Evolutionary conservation across 2,113 vertebrate genomes (phyloP).

Genomic region (Takifugu bimaculatus): DNA sequence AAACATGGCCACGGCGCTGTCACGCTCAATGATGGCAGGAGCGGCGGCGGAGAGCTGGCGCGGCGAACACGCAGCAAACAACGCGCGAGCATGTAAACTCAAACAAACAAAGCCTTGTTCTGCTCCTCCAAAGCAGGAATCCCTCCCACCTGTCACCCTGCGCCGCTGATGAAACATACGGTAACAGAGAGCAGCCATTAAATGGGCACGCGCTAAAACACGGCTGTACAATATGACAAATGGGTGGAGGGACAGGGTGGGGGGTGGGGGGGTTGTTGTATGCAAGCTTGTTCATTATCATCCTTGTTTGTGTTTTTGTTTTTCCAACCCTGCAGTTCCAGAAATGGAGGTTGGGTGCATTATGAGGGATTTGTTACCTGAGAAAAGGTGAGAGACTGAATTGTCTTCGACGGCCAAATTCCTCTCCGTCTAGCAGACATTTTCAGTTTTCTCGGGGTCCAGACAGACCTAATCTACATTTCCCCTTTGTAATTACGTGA

Average conservation of each 20-base stretch:
- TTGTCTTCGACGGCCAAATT: conserved; percentile 48
- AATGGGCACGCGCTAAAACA: conserved; percentile 56
- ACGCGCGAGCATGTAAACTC: conserved; percentile 73
- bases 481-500: too few relatives aligned
- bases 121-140: conserved; percentile 66
- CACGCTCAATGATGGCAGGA: conserved; percentile 63
- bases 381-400: conserved; percentile 60
- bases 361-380: conserved; percentile 60
- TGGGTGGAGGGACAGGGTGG: conserved; percentile 31
- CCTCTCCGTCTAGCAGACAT: neutral
- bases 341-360: conserved; percentile 46
- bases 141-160: conserved; percentile 69
- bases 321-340: conserved; percentile 34
- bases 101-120: conserved; percentile 75
- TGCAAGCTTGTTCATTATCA: conserved; percentile 65
- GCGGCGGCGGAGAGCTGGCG: conserved; percentile 67
- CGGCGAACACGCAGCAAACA: conserved; percentile 70
- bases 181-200: conserved; percentile 69
- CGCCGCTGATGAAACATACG: conserved; percentile 75
- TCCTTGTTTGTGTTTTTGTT: conserved; percentile 50
- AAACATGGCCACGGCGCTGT: conserved; percentile 70
- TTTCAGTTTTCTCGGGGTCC: conserved; percentile 43
- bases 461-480: conserved; percentile 48
- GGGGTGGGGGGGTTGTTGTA: conserved; percentile 49
- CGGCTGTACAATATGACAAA: conserved; percentile 45